phyloP scores from a whole-genome alignment of 2,113 vertebrate genomes.

The Geothlypis trichas region DNA sequence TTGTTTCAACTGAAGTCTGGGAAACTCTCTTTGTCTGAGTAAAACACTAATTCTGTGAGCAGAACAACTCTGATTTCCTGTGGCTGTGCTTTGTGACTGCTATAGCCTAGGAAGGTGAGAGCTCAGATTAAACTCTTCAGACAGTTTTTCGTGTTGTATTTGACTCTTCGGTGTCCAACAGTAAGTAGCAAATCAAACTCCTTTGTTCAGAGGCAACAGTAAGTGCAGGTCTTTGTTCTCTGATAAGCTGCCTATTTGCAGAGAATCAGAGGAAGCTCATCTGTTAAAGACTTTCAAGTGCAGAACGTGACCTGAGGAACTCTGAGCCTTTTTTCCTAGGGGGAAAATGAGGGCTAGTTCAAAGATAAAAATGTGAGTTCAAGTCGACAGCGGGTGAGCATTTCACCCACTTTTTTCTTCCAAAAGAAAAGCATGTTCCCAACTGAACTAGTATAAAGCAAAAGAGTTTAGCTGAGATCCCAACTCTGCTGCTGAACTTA shows the following conservation, averaged over 20 bases:
- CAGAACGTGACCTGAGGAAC: neutral
- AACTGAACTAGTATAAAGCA: neutral
- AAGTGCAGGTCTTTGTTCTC: neutral
- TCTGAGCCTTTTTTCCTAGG: rapidly evolving
- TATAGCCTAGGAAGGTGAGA: neutral
- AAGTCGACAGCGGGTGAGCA: neutral
- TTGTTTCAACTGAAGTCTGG: neutral
- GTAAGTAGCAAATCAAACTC: neutral
- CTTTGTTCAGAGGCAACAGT: neutral
- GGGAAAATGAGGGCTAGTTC: neutral
- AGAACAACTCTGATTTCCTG: neutral
- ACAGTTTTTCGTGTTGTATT: neutral
- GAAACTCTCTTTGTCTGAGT: neutral
- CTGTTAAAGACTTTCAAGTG: neutral
- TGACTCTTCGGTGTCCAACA: neutral
- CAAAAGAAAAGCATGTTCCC: neutral
- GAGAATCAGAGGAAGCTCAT: neutral
- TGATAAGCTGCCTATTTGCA: neutral
- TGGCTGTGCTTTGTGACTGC: neutral
- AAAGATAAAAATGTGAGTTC: neutral
- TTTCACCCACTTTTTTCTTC: neutral
- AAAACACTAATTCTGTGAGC: neutral
- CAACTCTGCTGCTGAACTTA: neutral
- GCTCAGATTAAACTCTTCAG: neutral
- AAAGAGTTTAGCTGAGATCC: neutral